phyloP scores from a whole-genome alignment of 2,888 invertebrate species.

The Steinernema hermaphroditum region DNA sequence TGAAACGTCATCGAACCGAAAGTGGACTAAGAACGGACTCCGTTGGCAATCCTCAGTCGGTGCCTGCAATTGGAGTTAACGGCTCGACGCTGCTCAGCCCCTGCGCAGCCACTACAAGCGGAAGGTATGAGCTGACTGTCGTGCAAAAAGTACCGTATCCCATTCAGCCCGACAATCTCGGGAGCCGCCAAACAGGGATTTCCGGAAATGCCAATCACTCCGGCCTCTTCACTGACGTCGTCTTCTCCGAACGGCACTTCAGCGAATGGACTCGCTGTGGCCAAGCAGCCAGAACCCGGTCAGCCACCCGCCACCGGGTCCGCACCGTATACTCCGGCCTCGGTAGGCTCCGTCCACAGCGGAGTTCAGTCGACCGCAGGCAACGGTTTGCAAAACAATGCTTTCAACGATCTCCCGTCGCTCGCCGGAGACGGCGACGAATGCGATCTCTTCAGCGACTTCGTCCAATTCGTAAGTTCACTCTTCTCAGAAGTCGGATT shows the following conservation, averaged over 20 bases:
- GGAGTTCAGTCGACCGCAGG: neutral
- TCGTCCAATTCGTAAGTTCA: neutral
- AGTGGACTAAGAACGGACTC: neutral
- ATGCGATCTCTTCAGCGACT: constrained; percentile 21
- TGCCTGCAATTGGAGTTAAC: too few relatives aligned
- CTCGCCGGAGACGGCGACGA: neutral
- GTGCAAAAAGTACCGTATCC: neutral
- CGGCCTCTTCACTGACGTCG: constrained; percentile 3
- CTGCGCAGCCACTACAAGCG: neutral
- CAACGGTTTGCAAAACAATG: constrained; percentile 2
- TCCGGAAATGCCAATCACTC: constrained; percentile 4
- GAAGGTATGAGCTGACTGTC: neutral
- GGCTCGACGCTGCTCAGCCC: neutral
- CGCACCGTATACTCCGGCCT: constrained; percentile 15
- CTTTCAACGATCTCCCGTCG: constrained; percentile 13
- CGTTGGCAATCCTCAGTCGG: neutral
- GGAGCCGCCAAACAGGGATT: neutral
- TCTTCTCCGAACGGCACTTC: neutral
- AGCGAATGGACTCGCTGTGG: neutral
- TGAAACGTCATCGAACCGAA: constrained; percentile 7
- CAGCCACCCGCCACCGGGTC: neutral
- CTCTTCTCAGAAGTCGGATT: too few relatives aligned
- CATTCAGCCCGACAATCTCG: neutral
- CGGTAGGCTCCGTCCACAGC: constrained; percentile 14
- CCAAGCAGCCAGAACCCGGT: neutral